Base-by-base conservation (phyloP, 23 tunicate species). In the Botrylloides violaceus region DNA sequence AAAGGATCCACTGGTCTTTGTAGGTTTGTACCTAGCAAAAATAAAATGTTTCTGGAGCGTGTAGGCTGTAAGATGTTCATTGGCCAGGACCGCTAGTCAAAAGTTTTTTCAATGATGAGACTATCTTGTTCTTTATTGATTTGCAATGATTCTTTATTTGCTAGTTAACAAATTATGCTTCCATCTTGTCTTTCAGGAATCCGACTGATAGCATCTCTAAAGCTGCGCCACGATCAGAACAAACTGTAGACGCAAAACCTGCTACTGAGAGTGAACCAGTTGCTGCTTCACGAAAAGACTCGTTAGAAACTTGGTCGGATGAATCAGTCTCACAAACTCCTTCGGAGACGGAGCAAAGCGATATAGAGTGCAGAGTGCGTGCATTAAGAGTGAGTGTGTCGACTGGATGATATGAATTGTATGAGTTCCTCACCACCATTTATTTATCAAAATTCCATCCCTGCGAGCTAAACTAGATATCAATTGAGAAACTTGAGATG, bases 311-410 rank as follows among this genome's bases (percentile, higher is more conserved):
- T 59, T 82, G 86, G 84, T 88, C 96, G 3, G 97, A 90, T 60
- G 97, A 90, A 53, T 83, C 90, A 12, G 79, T 90, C 76, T 83
- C 90, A 49, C 97, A 90, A 75, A 88, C 96, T 0, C 97, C 83
- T 59, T 90, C 97, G 1, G 97, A 90, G 64, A 83, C 97, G 15
- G 97, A 90, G 39, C 97, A 90, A 47, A 83, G 90, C 60, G 97
- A 90, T 30, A 83, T 90, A 30, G 97, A 90, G 61, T 90, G 97
- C 28, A 49, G 97, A 34, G 90, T 90, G 1, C 83, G 81, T 29
- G 97, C 90, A 22, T 34, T 90, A 61, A 83, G 78, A 84, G 97
- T 43, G 53, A 43, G 53, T 43, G 53, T 43, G 53, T 43, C 53
- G 53, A 7, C 53, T 9, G 9, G 53, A n/a, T n/a, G n/a, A n/a